Evolutionary conservation across 2,113 vertebrate species (phyloP).

Genomic region (Bucco capensis): DNA sequence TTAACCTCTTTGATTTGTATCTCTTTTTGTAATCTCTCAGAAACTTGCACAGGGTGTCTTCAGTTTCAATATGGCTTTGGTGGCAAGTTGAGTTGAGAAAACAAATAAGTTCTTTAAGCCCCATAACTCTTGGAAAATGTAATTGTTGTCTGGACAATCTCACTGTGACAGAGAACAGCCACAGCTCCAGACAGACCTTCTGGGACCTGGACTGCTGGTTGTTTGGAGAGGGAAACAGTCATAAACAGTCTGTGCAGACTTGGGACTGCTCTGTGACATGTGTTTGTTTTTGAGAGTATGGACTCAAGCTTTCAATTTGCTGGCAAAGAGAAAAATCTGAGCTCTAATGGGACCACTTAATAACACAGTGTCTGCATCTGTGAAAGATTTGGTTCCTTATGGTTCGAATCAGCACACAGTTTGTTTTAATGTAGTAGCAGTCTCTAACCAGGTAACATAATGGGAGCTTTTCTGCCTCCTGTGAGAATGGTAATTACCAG

Average conservation of each 20-base stretch:
- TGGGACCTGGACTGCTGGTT: neutral
- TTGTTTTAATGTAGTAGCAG: neutral
- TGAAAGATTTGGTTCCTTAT: constrained; percentile 1
- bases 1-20: neutral
- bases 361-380: neutral
- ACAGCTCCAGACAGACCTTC: constrained; percentile 21
- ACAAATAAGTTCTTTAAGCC: neutral
- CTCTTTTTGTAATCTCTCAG: neutral
- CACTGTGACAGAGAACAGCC: neutral
- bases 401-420: neutral
- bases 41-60: neutral
- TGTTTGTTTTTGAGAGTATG: constrained; percentile 31
- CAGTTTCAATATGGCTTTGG: neutral
- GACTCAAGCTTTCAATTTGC: constrained; percentile 16
- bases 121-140: neutral
- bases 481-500: neutral
- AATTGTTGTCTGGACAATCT: neutral
- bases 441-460: constrained; percentile 19
- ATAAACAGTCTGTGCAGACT: neutral
- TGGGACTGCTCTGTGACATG: constrained; percentile 7
- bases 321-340: neutral
- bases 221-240: neutral
- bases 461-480: neutral
- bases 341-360: neutral
- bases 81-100: neutral